phyloP scores from a whole-genome alignment of 30 jellyfish, hydroid and myxozoan genomes.

The Aurelia aurita complex sp. Pacific region DNA sequence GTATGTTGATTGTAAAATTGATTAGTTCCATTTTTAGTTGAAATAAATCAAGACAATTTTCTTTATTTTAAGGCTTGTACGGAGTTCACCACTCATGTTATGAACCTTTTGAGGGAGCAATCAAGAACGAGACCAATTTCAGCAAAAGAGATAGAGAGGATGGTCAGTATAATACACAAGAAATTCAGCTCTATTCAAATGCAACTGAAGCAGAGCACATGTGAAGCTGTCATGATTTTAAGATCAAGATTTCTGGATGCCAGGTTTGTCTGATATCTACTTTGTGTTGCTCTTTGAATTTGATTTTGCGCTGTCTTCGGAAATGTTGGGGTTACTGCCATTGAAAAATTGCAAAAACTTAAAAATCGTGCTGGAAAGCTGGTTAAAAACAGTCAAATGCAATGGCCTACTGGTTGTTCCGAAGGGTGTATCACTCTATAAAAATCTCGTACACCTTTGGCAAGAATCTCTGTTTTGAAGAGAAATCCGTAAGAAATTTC shows the following conservation, averaged over 20 bases:
- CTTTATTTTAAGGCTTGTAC: constrained; percentile 83
- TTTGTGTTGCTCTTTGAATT: neutral
- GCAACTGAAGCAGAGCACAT: constrained; percentile 98
- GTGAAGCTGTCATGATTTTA: constrained; percentile 98
- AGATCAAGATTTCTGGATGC: constrained; percentile 98
- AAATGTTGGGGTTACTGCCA: no score
- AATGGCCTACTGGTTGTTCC: no score
- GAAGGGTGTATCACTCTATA: no score
- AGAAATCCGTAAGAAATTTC: no score
- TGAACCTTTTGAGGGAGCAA: constrained; percentile 94
- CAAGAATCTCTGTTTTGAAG: no score
- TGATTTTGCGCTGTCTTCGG: no score
- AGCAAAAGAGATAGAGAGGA: constrained; percentile 88
- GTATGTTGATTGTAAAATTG: no score
- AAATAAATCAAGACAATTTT: neutral
- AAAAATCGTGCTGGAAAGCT: no score
- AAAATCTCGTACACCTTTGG: no score
- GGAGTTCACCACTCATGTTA: constrained; percentile 97
- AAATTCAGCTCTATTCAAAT: constrained; percentile 94
- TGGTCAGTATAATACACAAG: constrained; percentile 93
- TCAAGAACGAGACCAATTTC: constrained; percentile 97
- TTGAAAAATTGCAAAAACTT: no score
- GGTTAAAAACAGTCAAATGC: no score
- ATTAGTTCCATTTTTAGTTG: no score
- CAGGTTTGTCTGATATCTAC: constrained; percentile 59